Evolutionary conservation across 2,113 vertebrate genomes (phyloP).

Genomic region (Sinocyclocheilus rhinocerous): DNA sequence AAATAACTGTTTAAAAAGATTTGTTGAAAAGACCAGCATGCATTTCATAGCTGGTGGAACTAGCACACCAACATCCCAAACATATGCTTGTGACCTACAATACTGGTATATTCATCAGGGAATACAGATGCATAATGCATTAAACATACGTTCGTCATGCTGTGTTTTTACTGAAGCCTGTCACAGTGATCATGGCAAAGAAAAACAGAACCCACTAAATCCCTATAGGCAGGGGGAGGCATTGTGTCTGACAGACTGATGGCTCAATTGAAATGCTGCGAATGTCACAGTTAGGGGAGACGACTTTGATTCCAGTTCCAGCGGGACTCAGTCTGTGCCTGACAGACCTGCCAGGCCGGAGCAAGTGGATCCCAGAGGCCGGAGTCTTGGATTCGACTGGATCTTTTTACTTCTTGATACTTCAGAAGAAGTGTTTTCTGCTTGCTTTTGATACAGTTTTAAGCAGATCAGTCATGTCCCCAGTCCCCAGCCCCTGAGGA

Average conservation of each 20-base stretch:
- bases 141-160: conserved; percentile 13
- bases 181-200: conserved; percentile 39
- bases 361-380: conserved; percentile 30
- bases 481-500: conserved; percentile 31
- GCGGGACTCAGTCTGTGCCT: conserved; percentile 57
- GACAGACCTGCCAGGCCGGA: conserved; percentile 60
- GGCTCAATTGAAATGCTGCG: conserved; percentile 71
- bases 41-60: no score
- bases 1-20: no score
- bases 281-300: conserved; percentile 62
- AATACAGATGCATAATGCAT: not conserved
- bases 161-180: conserved; percentile 23
- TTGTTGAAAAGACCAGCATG: no score
- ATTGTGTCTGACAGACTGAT: conserved; percentile 68
- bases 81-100: no score
- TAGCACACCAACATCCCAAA: no score
- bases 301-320: conserved; percentile 62
- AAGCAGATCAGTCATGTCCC: conserved; percentile 62
- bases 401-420: conserved; percentile 48
- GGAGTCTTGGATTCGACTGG: not conserved
- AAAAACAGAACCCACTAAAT: conserved; percentile 28
- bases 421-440: conserved; percentile 54
- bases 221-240: conserved; percentile 10
- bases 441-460: conserved; percentile 60
- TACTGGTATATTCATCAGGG: not conserved